These are phyloP conservation scores for Nothocercus nigrocapillus DNA, from an alignment of 2,113 vertebrate species.

Conservation along the genomic window DNA sequence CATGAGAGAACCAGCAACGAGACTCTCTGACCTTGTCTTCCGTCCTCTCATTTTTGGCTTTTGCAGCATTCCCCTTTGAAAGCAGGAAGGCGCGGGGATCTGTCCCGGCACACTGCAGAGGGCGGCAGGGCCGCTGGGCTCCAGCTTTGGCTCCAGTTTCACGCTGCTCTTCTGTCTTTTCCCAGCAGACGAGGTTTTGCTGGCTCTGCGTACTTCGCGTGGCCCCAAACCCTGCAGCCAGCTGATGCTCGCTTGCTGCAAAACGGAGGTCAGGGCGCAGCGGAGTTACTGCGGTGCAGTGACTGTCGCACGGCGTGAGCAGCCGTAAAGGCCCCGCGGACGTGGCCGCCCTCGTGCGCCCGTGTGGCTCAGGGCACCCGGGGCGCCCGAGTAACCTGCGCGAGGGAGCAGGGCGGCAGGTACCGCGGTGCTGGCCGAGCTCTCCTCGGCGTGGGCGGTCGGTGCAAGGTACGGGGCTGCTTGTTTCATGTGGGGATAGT, in stretches of 20 bases:
- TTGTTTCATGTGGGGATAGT: background rate
- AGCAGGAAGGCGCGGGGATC: background rate
- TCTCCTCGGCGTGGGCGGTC: background rate
- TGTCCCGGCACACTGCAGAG: background rate
- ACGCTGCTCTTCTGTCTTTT: background rate
- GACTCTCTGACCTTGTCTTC: background rate
- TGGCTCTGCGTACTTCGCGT: background rate
- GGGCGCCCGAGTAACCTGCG: too few species aligned
- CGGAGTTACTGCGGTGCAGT: background rate
- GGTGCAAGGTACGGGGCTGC: fast-evolving
- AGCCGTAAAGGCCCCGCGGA: background rate
- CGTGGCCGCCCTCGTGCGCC: background rate
- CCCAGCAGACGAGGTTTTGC: background rate
- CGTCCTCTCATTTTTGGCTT: background rate
- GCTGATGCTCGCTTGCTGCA: background rate
- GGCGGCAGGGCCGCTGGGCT: background rate
- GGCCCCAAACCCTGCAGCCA: background rate
- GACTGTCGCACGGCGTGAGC: background rate
- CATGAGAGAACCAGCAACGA: background rate
- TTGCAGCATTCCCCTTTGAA: background rate
- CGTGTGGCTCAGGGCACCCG: too few species aligned
- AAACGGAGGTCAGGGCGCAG: background rate
- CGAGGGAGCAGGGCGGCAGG: background rate
- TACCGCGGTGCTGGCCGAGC: background rate
- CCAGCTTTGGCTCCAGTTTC: background rate